These are phyloP conservation scores for Plagodis dolabraria DNA, from an alignment of 2,888 invertebrate species.

Conservation along the genomic window DNA sequence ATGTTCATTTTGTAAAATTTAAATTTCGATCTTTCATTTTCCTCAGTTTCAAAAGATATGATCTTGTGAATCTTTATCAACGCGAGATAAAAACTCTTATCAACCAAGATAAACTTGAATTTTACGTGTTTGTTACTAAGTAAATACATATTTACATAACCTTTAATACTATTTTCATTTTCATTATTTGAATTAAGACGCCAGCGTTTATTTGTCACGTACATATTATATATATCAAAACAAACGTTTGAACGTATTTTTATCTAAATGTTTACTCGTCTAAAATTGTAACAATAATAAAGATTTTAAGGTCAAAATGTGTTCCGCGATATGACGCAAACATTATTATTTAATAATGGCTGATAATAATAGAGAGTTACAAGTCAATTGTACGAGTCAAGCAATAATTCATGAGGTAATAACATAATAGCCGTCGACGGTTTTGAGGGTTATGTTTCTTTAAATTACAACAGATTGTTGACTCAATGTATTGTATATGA, in stretches of 20 bases:
- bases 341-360: conserved; percentile 14
- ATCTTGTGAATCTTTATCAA: conserved; percentile 16
- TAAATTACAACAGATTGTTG: background rate
- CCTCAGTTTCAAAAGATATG: background rate
- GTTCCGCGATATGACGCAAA: conserved; percentile 21
- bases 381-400: conserved; percentile 6
- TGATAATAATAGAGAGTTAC: conserved; percentile 19
- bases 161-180: conserved; percentile 28
- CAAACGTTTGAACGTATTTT: background rate
- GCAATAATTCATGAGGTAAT: conserved; percentile 13
- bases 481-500: too few species aligned
- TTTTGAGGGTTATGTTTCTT: conserved; percentile 4
- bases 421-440: conserved; percentile 4
- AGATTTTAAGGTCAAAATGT: conserved; percentile 12
- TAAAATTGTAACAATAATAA: background rate
- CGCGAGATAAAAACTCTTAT: conserved; percentile 27
- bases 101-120: conserved; percentile 26
- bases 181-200: conserved; percentile 12
- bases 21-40: background rate
- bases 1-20: too few species aligned
- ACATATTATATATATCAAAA: conserved; percentile 7
- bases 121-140: conserved; percentile 5
- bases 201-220: conserved; percentile 10
- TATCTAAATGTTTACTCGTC: background rate
- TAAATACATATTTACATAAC: conserved; percentile 24